Evolutionary conservation across 2,797 vertebrate genomes (phyloP).

Genomic region (Aphelocoma californica): DNA sequence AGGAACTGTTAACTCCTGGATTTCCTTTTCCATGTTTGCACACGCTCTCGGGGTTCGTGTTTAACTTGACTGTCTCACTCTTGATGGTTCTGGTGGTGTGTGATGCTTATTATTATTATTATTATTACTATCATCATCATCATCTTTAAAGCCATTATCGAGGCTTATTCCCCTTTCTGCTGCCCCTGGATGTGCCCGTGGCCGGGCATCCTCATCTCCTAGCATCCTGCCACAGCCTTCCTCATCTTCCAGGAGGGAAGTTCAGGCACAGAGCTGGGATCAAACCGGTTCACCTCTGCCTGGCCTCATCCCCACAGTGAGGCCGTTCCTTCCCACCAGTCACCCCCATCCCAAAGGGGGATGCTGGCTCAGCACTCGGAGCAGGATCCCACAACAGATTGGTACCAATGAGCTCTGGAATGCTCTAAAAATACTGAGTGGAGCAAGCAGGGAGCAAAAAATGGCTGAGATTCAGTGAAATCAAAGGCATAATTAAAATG

Average conservation of each 20-base stretch:
- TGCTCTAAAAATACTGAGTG: not conserved
- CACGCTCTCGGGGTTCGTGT: not conserved
- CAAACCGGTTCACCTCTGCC: fast-evolving
- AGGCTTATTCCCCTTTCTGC: not conserved
- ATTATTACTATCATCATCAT: not conserved
- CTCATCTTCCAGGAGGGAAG: not conserved
- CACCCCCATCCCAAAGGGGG: not conserved
- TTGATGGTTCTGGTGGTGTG: not conserved
- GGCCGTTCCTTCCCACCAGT: not conserved
- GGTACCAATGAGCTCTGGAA: not conserved
- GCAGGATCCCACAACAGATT: not conserved
- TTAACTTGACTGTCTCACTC: not conserved
- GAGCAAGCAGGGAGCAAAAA: not conserved
- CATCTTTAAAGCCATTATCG: not conserved
- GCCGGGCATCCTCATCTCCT: not conserved
- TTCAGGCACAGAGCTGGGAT: not conserved
- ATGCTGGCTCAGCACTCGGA: not conserved
- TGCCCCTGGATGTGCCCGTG: fast-evolving
- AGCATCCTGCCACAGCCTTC: not conserved
- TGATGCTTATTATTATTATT: not conserved
- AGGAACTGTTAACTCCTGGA: not conserved
- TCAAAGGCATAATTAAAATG: conserved; percentile 44
- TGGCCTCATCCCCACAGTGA: fast-evolving
- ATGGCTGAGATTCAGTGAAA: conserved; percentile 5
- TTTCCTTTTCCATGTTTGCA: not conserved